Conservation (phyloP, 2,888 invertebrate genomes). For the Trachelus stipa region DNA sequence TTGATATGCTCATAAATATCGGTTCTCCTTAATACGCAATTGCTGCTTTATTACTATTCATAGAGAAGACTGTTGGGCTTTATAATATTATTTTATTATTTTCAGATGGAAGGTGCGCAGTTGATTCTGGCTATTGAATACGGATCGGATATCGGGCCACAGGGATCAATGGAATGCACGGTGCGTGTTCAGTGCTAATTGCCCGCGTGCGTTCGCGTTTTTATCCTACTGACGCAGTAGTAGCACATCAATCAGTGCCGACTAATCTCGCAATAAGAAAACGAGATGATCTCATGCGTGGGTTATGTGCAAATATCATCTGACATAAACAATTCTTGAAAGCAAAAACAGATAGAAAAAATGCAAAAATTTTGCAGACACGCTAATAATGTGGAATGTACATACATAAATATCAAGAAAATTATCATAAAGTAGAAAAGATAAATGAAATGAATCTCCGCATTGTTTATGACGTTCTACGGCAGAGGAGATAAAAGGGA, state of each 20-base stretch:
- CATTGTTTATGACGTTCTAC: not conserved
- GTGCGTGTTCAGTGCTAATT: conserved; percentile 45
- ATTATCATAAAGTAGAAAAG: not conserved
- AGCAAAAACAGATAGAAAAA: not conserved
- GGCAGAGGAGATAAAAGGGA: not conserved
- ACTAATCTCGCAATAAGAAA: not conserved
- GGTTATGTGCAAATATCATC: not conserved
- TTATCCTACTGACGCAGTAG: conserved; percentile 16
- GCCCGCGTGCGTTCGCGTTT: conserved; percentile 40
- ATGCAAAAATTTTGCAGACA: not conserved
- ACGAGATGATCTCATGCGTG: not conserved
- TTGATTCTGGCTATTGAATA: not conserved
- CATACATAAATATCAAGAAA: not conserved
- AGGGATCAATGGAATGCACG: conserved; percentile 36
- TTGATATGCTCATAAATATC: not conserved
- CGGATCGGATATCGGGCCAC: conserved; percentile 8
- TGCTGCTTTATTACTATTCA: not conserved
- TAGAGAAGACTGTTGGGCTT: not conserved
- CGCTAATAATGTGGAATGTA: not conserved
- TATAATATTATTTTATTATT: not conserved
- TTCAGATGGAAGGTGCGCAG: not conserved
- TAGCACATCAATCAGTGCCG: not conserved
- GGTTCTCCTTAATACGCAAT: not conserved
- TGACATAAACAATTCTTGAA: not conserved
- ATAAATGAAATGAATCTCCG: not conserved